Base-by-base conservation (phyloP, 1,140 invertebrate species). In the Rhyzopertha dominica region DNA sequence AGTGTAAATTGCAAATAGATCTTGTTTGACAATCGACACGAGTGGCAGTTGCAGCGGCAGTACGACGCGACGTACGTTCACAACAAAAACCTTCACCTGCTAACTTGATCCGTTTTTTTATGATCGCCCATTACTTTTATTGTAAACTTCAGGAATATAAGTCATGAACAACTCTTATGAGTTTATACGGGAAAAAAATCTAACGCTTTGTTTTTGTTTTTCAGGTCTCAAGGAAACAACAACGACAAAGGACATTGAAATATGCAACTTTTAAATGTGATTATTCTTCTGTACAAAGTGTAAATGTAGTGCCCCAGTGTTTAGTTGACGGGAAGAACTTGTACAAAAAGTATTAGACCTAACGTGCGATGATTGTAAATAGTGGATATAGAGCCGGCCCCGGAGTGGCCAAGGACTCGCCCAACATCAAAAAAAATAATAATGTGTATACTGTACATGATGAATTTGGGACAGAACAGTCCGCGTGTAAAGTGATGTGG, bases 221-320 rank as follows among this genome's bases (percentile, higher is more conserved):
- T 31, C 59, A 66, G 64, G 56, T 61, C 30, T 50, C 47, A 54
- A 53, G 49, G 60, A 58, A 48, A 32, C 30, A n/a, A 63, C 62
- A 59, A 62, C 62, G 61, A 64, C 60, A 57, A 65, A 60, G 61
- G 61, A 66, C 62, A 63, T 66, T 62, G 57, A 65, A 65, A 63
- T 66, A 61, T 59, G 63, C 65, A 64, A 66, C 63, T 66, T 58
- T 65, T 67, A 63, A 67, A 65, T 67, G 65, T 67, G 65, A 67
- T 67, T 67, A 63, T 63, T 62, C 59, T n/a, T 61, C 54, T 67
- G 65, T 67, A 67, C 65, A 67, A 67, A 67, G 62, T 67, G 65
- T 67, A 67, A 66, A 67, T 67, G 65, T 67, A 67, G 65, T 66
- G 62, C 56, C 62, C 61, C 65, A 63, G 65, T 67, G 62, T 66